Evolutionary conservation across 2,113 vertebrate species (phyloP).

Genomic region (Colinus virginianus): DNA sequence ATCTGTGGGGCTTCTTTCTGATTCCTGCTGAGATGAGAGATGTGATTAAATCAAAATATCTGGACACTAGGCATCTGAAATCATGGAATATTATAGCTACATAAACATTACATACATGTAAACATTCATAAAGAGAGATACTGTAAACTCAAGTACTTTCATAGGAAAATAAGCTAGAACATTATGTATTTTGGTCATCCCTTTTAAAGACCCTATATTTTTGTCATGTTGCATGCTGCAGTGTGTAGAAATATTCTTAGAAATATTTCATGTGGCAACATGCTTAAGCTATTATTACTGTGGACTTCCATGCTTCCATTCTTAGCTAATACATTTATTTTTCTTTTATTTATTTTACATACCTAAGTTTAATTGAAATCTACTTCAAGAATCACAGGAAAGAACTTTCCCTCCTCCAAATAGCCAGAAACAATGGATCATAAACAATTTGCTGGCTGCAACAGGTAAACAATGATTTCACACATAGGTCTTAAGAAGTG

Average conservation of each 20-base stretch:
- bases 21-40: not conserved
- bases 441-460: not conserved
- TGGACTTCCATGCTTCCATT: not conserved
- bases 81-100: not conserved
- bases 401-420: not conserved
- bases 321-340: not conserved
- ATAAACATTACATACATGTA: not conserved
- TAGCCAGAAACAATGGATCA: not conserved
- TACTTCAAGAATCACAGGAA: not conserved
- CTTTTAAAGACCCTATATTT: rapidly evolving
- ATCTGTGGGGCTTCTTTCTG: not conserved
- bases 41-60: not conserved
- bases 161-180: not conserved
- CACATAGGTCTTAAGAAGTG: not conserved
- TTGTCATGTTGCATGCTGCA: not conserved
- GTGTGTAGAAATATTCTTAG: not conserved
- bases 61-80: not conserved
- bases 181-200: not conserved
- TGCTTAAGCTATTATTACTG: not conserved
- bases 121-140: not conserved
- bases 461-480: not conserved
- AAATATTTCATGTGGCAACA: not conserved
- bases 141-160: rapidly evolving
- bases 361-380: not conserved
- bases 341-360: not conserved